A percentile compares a stretch with the other conserved stretches of the same genome.
Conservation (phyloP, 1,140 invertebrate genomes). For the Sitobion miscanthi region DNA sequence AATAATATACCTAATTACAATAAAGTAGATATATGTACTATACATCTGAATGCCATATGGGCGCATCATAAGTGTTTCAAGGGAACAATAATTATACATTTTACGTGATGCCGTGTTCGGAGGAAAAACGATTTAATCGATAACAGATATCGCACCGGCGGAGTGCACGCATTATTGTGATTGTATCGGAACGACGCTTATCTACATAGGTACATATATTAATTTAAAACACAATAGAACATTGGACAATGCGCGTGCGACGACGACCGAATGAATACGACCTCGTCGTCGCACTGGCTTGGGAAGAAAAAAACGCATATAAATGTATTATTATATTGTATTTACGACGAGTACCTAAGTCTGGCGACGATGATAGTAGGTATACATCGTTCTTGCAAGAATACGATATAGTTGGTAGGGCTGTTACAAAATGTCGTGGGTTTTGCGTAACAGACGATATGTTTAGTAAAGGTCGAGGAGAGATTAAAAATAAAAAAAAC, state of each 20-base stretch:
- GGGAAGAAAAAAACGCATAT: neutral
- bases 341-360: neutral
- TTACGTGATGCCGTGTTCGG: neutral
- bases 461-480: neutral
- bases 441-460: neutral
- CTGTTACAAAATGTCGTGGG: neutral
- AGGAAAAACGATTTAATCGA: conserved; percentile 8
- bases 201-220: neutral
- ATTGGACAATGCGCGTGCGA: neutral
- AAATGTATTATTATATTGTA: neutral
- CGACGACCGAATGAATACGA: neutral
- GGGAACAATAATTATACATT: neutral
- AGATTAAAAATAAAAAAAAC: conserved; percentile 8
- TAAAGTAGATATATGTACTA: neutral
- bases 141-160: neutral
- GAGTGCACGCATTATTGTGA: neutral
- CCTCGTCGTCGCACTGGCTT: neutral
- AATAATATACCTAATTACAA: neutral
- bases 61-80: conserved; percentile 6
- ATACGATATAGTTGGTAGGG: neutral
- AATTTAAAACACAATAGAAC: neutral
- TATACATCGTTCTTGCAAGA: neutral
- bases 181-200: neutral
- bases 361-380: neutral
- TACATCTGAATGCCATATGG: neutral